Evolutionary conservation across 2,113 vertebrate species (phyloP), one percentile per base, ranked within the genome.

Genomic region (Potamarius usumacintae): DNA sequence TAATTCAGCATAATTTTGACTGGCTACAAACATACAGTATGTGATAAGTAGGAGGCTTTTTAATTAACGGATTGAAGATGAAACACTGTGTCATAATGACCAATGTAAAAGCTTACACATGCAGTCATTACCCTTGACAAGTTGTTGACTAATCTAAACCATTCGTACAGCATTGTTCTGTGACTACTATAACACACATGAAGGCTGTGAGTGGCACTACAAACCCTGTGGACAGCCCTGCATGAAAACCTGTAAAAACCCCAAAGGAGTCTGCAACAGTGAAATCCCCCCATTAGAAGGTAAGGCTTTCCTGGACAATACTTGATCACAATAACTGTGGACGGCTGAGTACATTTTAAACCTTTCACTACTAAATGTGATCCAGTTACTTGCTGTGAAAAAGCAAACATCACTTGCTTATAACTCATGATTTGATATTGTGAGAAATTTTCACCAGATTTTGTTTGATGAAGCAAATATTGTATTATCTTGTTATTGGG

Each of bases 121-220:
- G 58, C 1, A 63, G 20, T 82, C 30, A 63, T 65, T 82, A 2
- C 20, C 5, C 17, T 34, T 25, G 52, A 60, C 3, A 79, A 27
- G 34, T 1, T n/a, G 62, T 30, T 83, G 14, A 79, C 71, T 81
- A 15, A 74, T 84, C 25, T 11, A 42, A 7, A 63, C 4, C 82
- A 0, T 83, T 71, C 30, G 85, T 90, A 20, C 89, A 96, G 95
- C 95, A 82, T 72, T 96, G 82, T 95, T 96, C 86, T 96, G 95
- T 94, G 95, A 95, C 87, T 95, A 94, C 85, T 95, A 95, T 88
- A 96, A 94, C 67, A 71, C 91, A 17, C 78, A 87, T 72, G 92
- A 90, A 65, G 92, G 93, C 84, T 96, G 94, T 91, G 93, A 94
- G 86, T 96, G 95, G 95, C 95, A 96, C 88, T 96, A 96, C 80